phyloP scores from a whole-genome alignment of 1,140 invertebrate species.

The Drosophila tropicalis region DNA sequence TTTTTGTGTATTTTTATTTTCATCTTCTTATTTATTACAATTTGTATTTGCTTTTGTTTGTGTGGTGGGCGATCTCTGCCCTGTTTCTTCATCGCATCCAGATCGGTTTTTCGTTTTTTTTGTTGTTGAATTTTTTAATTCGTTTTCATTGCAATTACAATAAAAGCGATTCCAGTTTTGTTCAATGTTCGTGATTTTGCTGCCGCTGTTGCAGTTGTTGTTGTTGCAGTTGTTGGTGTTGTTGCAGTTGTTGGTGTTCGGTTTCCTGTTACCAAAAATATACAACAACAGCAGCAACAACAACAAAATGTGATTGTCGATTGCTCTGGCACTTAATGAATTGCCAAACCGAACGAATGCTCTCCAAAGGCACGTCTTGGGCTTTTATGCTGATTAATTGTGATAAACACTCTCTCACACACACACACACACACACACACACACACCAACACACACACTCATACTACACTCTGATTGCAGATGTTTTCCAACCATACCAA shows the following conservation, averaged over 20 bases:
- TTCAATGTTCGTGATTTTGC: slow-evolving; percentile 44
- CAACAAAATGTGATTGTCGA: slow-evolving; percentile 54
- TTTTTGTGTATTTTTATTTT: slow-evolving; percentile 25
- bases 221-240: slow-evolving; percentile 13
- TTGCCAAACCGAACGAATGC: slow-evolving; percentile 36
- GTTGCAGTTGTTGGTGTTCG: slow-evolving; percentile 16
- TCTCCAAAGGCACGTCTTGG: slow-evolving; percentile 51
- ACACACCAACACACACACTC: background rate
- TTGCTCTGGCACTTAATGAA: slow-evolving; percentile 55
- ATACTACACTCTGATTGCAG: slow-evolving; percentile 10
- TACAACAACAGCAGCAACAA: slow-evolving; percentile 13
- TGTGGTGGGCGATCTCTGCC: slow-evolving; percentile 38
- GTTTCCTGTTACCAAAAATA: slow-evolving; percentile 68
- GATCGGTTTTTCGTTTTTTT: background rate
- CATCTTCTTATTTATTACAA: slow-evolving; percentile 52
- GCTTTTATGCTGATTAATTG: slow-evolving; percentile 57
- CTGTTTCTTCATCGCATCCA: slow-evolving; percentile 21
- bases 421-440: background rate
- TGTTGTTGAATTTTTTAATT: slow-evolving; percentile 10
- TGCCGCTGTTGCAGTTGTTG: slow-evolving; percentile 22
- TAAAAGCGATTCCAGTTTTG: slow-evolving; percentile 49
- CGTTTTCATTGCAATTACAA: slow-evolving; percentile 57
- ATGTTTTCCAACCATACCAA: slow-evolving; percentile 38
- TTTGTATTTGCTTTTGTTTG: slow-evolving; percentile 36
- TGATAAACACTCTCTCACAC: slow-evolving; percentile 25